Percentiles rank a stretch among this genome's conserved stretches.
Conservation (phyloP, 2,888 invertebrate species). For the Amphimallon solstitiale region DNA sequence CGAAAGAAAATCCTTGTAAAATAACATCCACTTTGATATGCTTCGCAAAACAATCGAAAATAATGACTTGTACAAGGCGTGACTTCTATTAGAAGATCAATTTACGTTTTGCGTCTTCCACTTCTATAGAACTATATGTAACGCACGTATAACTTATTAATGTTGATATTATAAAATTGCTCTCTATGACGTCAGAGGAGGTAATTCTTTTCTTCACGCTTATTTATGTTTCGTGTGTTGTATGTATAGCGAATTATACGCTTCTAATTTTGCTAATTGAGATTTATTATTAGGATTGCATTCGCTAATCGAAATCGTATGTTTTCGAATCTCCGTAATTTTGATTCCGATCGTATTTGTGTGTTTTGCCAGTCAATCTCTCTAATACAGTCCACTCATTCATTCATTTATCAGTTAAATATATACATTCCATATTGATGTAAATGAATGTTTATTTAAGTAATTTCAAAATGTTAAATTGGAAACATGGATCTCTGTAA, state of each 20-base stretch:
- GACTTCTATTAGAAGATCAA: conserved; percentile 23
- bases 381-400: no score
- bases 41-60: conserved; percentile 15
- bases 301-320: not conserved
- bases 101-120: conserved; percentile 18
- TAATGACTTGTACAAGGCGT: conserved; percentile 5
- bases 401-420: no score
- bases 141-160: not conserved
- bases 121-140: not conserved
- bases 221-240: conserved; percentile 10
- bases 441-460: no score
- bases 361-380: no score
- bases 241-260: conserved; percentile 19
- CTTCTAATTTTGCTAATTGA: conserved; percentile 25
- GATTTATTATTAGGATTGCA: conserved; percentile 13
- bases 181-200: not conserved
- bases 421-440: no score
- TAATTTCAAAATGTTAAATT: no score
- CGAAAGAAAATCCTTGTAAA: conserved; percentile 6
- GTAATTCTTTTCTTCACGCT: conserved; percentile 27
- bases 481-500: no score
- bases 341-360: no score
- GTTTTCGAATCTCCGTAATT: not conserved
- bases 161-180: conserved; percentile 9
- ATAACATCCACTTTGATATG: conserved; percentile 16